These are phyloP conservation scores for Cosmia pyralina DNA, from an alignment of 2,888 invertebrate species.

Conservation along the genomic window DNA sequence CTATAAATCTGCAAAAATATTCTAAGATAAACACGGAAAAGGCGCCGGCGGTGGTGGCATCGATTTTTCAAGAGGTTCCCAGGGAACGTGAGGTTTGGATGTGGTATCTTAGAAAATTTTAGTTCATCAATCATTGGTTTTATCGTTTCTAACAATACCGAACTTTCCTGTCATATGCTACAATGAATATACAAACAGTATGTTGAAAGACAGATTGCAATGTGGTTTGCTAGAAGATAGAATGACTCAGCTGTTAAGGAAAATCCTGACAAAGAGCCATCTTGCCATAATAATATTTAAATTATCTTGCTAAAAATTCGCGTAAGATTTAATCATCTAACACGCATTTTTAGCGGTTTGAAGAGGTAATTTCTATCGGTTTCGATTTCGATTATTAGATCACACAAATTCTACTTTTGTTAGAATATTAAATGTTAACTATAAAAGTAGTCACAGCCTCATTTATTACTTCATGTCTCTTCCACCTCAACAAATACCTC, in stretches of 20 bases:
- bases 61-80: conserved; percentile 55
- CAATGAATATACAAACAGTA: too few species aligned
- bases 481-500: background rate
- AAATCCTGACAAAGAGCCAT: background rate
- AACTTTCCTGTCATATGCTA: too few species aligned
- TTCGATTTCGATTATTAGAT: too few species aligned
- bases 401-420: too few species aligned
- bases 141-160: background rate
- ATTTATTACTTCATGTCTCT: background rate
- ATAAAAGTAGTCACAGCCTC: too few species aligned
- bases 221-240: too few species aligned
- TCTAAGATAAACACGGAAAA: conserved; percentile 76
- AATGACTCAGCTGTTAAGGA: too few species aligned
- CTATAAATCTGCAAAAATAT: conserved; percentile 81
- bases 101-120: conserved; percentile 38
- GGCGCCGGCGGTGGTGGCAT: conserved; percentile 68
- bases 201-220: too few species aligned
- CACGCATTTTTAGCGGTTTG: too few species aligned
- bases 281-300: too few species aligned
- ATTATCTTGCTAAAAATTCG: background rate
- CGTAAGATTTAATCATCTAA: background rate
- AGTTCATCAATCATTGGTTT: background rate
- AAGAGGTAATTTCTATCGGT: too few species aligned
- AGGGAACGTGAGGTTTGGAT: conserved; percentile 44
- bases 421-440: too few species aligned